These are phyloP conservation scores for Temnothorax rugatulus DNA, from an alignment of 2,888 invertebrate species.

Conservation along the genomic window DNA sequence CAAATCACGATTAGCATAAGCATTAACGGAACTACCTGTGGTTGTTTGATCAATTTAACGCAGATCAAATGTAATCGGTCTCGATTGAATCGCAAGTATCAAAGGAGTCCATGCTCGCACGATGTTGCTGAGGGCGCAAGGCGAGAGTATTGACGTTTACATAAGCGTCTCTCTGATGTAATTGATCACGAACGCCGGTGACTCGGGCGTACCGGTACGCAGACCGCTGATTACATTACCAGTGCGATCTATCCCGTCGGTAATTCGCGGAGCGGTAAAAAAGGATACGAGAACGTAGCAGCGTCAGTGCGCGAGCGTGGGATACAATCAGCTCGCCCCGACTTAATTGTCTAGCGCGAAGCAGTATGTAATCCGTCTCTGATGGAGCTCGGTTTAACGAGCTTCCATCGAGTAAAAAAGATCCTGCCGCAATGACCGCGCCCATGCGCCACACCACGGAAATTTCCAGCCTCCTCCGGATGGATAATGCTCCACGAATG, in stretches of 20 bases:
- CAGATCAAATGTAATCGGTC: conserved; percentile 14
- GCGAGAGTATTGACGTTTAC: conserved; percentile 36
- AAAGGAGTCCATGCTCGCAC: conserved; percentile 9
- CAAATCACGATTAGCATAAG: background rate
- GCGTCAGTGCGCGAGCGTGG: conserved; percentile 55
- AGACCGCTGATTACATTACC: conserved; percentile 27
- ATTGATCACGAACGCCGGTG: conserved; percentile 46
- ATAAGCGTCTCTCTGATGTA: conserved; percentile 51
- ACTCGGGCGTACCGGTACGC: conserved; percentile 31
- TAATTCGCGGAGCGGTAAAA: conserved; percentile 33
- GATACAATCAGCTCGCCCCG: conserved; percentile 43
- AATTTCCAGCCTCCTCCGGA: conserved; percentile 9
- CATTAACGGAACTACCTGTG: background rate
- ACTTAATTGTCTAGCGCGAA: conserved; percentile 51
- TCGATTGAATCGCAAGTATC: conserved; percentile 17
- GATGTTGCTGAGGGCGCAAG: conserved; percentile 28
- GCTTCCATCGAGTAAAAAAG: conserved; percentile 23
- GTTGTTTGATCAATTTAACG: conserved; percentile 6
- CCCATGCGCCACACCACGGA: conserved; percentile 41
- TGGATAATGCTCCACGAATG: conserved; percentile 20
- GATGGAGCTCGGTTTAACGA: conserved; percentile 43
- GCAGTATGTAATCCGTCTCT: conserved; percentile 39
- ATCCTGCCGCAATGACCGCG: conserved; percentile 36
- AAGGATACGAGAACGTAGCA: conserved; percentile 9
- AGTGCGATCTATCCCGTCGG: conserved; percentile 31